Evolutionary conservation across 2,113 vertebrate species (phyloP).

Genomic region (Heliornis fulica): DNA sequence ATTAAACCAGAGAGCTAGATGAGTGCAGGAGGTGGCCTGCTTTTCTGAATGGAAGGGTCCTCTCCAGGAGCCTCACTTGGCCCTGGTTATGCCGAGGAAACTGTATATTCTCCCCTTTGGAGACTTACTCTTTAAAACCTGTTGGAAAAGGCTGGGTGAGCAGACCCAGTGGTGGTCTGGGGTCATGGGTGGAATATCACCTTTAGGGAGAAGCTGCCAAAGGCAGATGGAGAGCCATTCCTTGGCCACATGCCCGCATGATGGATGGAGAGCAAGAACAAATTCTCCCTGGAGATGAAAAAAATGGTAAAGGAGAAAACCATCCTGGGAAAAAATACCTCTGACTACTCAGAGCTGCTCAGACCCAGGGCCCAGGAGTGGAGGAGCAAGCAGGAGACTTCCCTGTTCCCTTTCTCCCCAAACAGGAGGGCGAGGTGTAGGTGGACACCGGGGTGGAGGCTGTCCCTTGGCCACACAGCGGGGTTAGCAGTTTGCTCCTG

Average conservation of each 20-base stretch:
- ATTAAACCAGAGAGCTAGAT: not conserved
- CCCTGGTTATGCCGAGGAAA: not conserved
- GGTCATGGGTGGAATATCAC: not conserved
- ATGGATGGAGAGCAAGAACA: not conserved
- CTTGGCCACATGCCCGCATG: not conserved
- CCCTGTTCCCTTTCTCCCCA: not conserved
- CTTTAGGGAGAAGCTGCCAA: not conserved
- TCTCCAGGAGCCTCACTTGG: not conserved
- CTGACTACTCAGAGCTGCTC: not conserved
- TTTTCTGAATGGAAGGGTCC: not conserved
- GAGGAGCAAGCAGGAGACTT: not conserved
- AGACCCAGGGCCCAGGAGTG: not conserved
- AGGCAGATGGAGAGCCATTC: not conserved
- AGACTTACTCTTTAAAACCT: not conserved
- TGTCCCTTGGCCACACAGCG: not conserved
- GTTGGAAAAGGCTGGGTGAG: not conserved
- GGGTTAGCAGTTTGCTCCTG: not conserved
- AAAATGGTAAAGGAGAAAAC: not conserved
- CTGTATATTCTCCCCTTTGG: not conserved
- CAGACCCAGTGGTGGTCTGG: not conserved
- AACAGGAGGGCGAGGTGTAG: not conserved
- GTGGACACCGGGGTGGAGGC: slow-evolving; percentile 18
- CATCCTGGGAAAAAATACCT: not conserved
- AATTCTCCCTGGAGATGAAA: not conserved
- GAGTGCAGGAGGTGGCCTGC: not conserved